These are phyloP conservation scores for Hirtodrosophila histrioides DNA, from an alignment of 2,888 invertebrate genomes.

Conservation along the genomic window DNA sequence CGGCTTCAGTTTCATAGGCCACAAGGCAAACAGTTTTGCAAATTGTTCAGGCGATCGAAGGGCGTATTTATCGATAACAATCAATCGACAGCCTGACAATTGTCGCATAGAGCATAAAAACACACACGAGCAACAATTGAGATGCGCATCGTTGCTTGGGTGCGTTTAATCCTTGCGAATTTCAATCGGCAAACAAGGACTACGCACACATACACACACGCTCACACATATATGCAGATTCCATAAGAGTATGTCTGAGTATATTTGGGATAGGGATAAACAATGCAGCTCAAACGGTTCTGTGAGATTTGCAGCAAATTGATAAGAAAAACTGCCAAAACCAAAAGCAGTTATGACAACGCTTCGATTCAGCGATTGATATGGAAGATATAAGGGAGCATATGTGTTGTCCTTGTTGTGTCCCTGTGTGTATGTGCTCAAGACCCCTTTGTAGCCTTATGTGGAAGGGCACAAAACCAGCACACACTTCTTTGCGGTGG, in stretches of 20 bases:
- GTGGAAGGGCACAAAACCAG: constrained; percentile 26
- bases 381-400: constrained; percentile 40
- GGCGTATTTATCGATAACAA: constrained; percentile 54
- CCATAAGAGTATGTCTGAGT: constrained; percentile 4
- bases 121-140: constrained; percentile 52
- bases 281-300: constrained; percentile 37
- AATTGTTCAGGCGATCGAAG: constrained; percentile 58
- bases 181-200: constrained; percentile 45
- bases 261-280: constrained; percentile 20
- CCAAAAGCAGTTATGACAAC: constrained; percentile 68
- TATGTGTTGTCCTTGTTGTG: constrained; percentile 5
- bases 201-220: constrained; percentile 27
- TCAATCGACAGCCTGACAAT: constrained; percentile 48
- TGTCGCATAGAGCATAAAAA: constrained; percentile 34
- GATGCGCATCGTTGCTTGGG: constrained; percentile 72
- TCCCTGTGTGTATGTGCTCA: constrained; percentile 3
- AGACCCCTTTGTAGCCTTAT: constrained; percentile 27
- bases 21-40: constrained; percentile 72
- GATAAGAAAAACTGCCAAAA: constrained; percentile 71
- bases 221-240: constrained; percentile 41
- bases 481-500: not conserved
- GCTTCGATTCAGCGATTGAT: constrained; percentile 57
- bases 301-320: constrained; percentile 62
- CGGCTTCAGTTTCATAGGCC: constrained; percentile 76
- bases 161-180: constrained; percentile 77